Evolutionary conservation across 2,797 vertebrate genomes (phyloP).

Genomic region (Esox lucius): DNA sequence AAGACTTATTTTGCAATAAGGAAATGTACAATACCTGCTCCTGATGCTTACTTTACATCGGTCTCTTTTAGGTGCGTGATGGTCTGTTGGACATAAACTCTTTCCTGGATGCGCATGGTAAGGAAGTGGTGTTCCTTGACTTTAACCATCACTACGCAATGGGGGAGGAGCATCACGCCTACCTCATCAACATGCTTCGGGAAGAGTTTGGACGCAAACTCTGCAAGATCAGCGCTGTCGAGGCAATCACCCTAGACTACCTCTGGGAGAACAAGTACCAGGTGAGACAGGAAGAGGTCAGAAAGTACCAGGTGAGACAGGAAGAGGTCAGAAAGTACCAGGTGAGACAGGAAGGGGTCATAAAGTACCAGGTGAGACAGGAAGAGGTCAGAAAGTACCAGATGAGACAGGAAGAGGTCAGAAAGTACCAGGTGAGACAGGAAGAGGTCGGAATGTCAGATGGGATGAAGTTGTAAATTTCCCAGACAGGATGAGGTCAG

Average conservation of each 20-base stretch:
- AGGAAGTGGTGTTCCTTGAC: slow-evolving; percentile 91
- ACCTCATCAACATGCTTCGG: slow-evolving; percentile 82
- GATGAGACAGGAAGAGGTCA: not conserved
- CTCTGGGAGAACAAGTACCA: slow-evolving; percentile 90
- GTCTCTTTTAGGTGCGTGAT: slow-evolving; percentile 75
- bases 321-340: slow-evolving; percentile 60
- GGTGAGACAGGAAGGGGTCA: slow-evolving; percentile 63
- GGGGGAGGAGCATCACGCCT: slow-evolving; percentile 83
- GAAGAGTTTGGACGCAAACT: slow-evolving; percentile 89
- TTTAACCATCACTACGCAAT: slow-evolving; percentile 99
- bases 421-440: slow-evolving; percentile 76
- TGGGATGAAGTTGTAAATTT: no score
- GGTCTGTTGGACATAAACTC: slow-evolving; percentile 86
- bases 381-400: not conserved
- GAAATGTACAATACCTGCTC: not conserved
- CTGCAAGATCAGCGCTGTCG: slow-evolving; percentile 80
- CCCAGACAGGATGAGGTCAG: no score
- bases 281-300: slow-evolving; percentile 64
- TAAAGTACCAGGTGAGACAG: not conserved
- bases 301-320: slow-evolving; percentile 77
- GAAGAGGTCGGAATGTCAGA: not conserved
- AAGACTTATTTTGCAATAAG: not conserved
- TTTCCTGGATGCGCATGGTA: slow-evolving; percentile 84
- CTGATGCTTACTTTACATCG: not conserved
- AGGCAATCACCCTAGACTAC: slow-evolving; percentile 82